Conservation (phyloP, 1,140 invertebrate genomes). For the Zaprionus lachaisei region DNA sequence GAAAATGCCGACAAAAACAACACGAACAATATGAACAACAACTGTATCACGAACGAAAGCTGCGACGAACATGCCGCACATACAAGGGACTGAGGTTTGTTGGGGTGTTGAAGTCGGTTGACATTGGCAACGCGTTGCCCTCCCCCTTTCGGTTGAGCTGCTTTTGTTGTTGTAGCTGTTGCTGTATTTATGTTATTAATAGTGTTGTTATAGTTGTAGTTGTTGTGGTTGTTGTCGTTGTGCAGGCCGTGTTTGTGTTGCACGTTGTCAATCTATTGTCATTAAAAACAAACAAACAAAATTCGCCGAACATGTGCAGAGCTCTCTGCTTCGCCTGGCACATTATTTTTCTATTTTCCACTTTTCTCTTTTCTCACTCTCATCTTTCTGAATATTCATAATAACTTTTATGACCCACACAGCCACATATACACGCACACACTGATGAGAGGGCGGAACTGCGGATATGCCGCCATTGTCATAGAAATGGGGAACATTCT, state of each 20-base stretch:
- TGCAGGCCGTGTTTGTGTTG: conserved; percentile 37
- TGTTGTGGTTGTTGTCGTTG: conserved; percentile 31
- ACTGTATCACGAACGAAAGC: neutral
- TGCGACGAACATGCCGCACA: neutral
- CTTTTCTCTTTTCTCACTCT: neutral
- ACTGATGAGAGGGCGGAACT: neutral
- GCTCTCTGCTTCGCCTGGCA: conserved; percentile 40
- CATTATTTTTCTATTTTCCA: conserved; percentile 27
- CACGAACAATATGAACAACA: neutral
- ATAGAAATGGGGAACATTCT: conserved; percentile 34
- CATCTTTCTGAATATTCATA: conserved; percentile 37
- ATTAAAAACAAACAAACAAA: conserved; percentile 73
- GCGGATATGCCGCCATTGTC: conserved; percentile 12
- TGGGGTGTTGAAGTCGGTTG: conserved; percentile 73
- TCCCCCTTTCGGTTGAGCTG: conserved; percentile 11
- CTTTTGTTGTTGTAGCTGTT: conserved; percentile 27
- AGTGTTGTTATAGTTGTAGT: conserved; percentile 64
- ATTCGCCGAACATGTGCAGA: conserved; percentile 45
- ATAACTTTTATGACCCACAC: conserved; percentile 32
- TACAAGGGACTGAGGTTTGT: conserved; percentile 55
- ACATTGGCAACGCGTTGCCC: conserved; percentile 70
- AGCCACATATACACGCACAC: neutral
- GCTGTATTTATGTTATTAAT: conserved; percentile 72
- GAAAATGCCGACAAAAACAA: conserved; percentile 60
- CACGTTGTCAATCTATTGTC: conserved; percentile 75